These are phyloP conservation scores for Euplagia quadripunctaria DNA, from an alignment of 2,888 invertebrate genomes.

Conservation along the genomic window DNA sequence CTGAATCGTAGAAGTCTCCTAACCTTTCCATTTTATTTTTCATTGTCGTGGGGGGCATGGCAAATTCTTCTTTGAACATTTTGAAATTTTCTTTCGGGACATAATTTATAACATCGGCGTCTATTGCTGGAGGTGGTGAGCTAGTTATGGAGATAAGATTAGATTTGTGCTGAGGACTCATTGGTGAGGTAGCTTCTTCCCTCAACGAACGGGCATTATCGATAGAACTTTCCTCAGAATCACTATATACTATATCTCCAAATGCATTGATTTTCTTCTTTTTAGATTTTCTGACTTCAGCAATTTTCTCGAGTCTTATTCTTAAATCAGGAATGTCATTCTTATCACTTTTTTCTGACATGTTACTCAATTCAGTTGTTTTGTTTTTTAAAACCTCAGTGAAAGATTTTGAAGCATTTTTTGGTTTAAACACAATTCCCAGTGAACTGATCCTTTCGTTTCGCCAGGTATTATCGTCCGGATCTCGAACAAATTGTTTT, in stretches of 20 bases:
- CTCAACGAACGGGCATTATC: constrained; percentile 54
- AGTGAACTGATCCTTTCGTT: constrained; percentile 82
- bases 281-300: constrained; percentile 77
- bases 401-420: constrained; percentile 80
- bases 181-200: constrained; percentile 32
- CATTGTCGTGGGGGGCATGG: constrained; percentile 48
- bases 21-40: constrained; percentile 62
- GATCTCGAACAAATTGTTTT: constrained; percentile 74
- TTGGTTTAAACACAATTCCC: constrained; percentile 83
- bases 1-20: constrained; percentile 73
- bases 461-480: constrained; percentile 84
- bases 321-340: constrained; percentile 72
- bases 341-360: constrained; percentile 66
- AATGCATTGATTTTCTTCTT: constrained; percentile 72
- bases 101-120: constrained; percentile 30
- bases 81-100: constrained; percentile 32
- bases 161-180: constrained; percentile 20
- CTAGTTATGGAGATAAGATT: constrained; percentile 21
- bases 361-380: constrained; percentile 71
- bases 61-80: constrained; percentile 34
- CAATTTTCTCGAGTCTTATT: constrained; percentile 77
- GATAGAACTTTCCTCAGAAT: constrained; percentile 74
- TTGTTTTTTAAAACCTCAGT: constrained; percentile 81
- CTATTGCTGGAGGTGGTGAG: constrained; percentile 21
- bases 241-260: constrained; percentile 72